phyloP scores from a whole-genome alignment of 2,113 vertebrate species.

The Circaetus cinerascens region DNA sequence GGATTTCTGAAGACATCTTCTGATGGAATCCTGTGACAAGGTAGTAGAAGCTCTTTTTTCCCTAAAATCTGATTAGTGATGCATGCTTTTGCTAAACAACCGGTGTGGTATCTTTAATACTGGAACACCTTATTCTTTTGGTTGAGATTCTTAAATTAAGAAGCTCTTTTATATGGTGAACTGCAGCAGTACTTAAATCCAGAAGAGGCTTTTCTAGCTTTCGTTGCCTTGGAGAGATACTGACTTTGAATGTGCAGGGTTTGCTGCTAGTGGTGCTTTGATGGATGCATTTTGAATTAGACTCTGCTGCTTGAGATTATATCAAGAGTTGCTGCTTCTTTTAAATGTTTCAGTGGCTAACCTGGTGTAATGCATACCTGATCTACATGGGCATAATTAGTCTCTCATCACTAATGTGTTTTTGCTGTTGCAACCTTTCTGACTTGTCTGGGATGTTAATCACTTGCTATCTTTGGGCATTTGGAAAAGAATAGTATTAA shows the following conservation, averaged over 20 bases:
- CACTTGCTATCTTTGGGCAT: not conserved
- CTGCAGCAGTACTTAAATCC: not conserved
- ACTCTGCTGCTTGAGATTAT: not conserved
- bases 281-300: not conserved
- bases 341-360: not conserved
- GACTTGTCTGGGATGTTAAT: not conserved
- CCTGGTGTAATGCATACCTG: not conserved
- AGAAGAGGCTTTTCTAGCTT: not conserved
- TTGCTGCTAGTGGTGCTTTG: not conserved
- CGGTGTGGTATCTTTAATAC: not conserved
- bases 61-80: not conserved
- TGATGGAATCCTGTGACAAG: not conserved
- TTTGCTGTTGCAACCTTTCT: not conserved
- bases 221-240: not conserved
- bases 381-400: not conserved
- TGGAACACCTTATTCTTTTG: not conserved
- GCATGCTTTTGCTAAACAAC: not conserved
- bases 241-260: not conserved
- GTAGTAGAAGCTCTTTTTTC: not conserved
- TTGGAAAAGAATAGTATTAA: conserved; percentile 10
- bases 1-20: not conserved
- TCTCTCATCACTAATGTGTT: not conserved
- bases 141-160: not conserved
- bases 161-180: not conserved
- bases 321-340: not conserved